Evolutionary conservation across 2,888 invertebrate species (phyloP).

Genomic region (Thymelicus lineola): DNA sequence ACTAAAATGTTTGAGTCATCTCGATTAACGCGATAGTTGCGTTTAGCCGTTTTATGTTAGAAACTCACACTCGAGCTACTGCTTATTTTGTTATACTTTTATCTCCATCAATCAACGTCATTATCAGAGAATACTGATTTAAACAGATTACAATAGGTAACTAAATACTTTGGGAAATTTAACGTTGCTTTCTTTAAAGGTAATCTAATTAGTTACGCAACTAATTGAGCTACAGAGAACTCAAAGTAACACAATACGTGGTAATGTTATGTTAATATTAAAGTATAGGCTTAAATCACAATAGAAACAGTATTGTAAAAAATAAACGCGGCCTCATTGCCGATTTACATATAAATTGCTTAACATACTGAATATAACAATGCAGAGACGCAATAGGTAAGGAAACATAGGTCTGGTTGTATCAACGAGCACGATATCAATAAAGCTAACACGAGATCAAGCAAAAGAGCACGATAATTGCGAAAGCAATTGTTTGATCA

Average conservation of each 20-base stretch:
- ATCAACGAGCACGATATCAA: too few species aligned
- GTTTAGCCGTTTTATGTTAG: too few species aligned
- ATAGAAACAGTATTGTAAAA: background rate
- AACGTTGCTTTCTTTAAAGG: background rate
- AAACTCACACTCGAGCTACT: too few species aligned
- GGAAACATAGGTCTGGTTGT: too few species aligned
- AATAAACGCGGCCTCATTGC: background rate
- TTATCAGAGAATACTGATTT: constrained; percentile 1
- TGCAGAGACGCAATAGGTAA: background rate
- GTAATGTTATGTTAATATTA: constrained; percentile 1
- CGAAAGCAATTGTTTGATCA: too few species aligned
- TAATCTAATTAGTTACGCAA: too few species aligned
- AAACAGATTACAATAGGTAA: background rate
- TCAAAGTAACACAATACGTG: background rate
- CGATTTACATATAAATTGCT: background rate
- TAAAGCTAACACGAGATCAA: too few species aligned
- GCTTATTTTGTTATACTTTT: background rate
- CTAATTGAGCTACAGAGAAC: too few species aligned
- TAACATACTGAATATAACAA: background rate
- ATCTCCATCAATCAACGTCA: background rate
- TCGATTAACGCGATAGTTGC: too few species aligned
- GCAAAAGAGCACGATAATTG: too few species aligned
- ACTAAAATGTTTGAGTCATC: too few species aligned
- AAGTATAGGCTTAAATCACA: background rate
- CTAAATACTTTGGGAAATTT: background rate